Evolutionary conservation across 2,797 vertebrate genomes (phyloP).

Genomic region (Mastacembelus armatus): DNA sequence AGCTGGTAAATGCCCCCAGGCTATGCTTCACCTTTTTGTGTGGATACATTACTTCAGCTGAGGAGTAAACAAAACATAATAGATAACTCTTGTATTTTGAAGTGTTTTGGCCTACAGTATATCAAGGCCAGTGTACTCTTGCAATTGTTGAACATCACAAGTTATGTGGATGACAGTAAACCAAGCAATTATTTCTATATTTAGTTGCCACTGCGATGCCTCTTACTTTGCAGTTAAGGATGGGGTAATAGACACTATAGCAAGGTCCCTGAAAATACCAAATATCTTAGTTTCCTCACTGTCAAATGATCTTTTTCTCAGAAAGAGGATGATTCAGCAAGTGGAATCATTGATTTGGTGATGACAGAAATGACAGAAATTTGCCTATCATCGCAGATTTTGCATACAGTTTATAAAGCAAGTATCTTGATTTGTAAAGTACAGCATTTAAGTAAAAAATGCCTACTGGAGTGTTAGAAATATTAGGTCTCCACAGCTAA

Average conservation of each 20-base stretch:
- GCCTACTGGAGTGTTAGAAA: background rate
- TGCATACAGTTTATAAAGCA: background rate
- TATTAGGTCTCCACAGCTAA: background rate
- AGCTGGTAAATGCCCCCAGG: constrained; percentile 52
- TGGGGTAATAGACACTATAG: background rate
- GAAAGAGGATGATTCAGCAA: background rate
- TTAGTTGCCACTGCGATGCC: background rate
- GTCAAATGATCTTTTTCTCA: background rate
- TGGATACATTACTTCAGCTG: constrained; percentile 46
- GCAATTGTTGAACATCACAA: constrained; percentile 26
- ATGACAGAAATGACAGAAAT: background rate
- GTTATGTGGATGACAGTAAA: constrained; percentile 42
- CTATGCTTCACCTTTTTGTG: constrained; percentile 59
- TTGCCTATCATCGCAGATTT: too few species aligned
- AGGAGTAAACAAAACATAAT: constrained; percentile 68
- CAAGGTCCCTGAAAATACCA: background rate
- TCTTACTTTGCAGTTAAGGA: background rate
- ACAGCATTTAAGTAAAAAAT: background rate
- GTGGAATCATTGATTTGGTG: background rate
- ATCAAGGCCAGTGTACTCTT: constrained; percentile 37
- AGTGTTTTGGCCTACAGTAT: constrained; percentile 55
- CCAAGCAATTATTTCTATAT: constrained; percentile 9
- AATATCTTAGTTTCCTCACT: background rate
- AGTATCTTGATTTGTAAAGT: background rate
- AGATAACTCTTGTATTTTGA: constrained; percentile 55